Evolutionary conservation across 2,797 vertebrate genomes (phyloP).

Genomic region (Gymnoscopelus microlampas): DNA sequence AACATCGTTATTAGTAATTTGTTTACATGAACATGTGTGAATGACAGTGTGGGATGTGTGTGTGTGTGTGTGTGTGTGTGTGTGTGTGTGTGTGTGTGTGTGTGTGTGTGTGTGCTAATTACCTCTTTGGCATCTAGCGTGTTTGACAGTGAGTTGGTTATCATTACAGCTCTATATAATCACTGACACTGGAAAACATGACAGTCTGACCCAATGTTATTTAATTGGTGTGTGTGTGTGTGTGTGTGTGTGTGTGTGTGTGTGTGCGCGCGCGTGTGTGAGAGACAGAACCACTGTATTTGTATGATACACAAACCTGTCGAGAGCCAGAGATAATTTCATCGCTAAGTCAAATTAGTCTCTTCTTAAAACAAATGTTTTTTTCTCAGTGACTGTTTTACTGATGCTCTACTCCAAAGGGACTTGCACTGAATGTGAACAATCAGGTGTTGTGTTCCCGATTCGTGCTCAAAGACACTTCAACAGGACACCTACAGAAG

Average conservation of each 20-base stretch:
- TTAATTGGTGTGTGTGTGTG: conserved; percentile 9
- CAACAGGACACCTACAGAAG: too few species aligned
- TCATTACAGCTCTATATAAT: conserved; percentile 58
- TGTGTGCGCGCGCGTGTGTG: neutral
- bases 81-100: conserved; percentile 12
- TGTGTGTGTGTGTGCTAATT: conserved; percentile 29
- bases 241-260: neutral
- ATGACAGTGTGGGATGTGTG: conserved; percentile 1
- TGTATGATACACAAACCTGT: too few species aligned
- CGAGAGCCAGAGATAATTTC: too few species aligned
- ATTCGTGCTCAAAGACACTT: too few species aligned
- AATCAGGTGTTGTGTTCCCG: too few species aligned
- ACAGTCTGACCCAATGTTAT: conserved; percentile 55
- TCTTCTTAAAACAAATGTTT: too few species aligned
- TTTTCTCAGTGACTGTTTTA: too few species aligned
- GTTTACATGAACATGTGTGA: too few species aligned
- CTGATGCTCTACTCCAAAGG: too few species aligned
- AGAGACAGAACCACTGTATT: too few species aligned
- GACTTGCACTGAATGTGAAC: too few species aligned
- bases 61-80: neutral
- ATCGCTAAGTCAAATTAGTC: too few species aligned
- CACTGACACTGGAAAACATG: conserved; percentile 65
- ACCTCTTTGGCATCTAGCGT: neutral
- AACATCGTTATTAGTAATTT: neutral
- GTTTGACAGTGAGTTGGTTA: conserved; percentile 66